Base-by-base conservation (phyloP, 2,888 invertebrate genomes). In the Pollenia labialis region DNA sequence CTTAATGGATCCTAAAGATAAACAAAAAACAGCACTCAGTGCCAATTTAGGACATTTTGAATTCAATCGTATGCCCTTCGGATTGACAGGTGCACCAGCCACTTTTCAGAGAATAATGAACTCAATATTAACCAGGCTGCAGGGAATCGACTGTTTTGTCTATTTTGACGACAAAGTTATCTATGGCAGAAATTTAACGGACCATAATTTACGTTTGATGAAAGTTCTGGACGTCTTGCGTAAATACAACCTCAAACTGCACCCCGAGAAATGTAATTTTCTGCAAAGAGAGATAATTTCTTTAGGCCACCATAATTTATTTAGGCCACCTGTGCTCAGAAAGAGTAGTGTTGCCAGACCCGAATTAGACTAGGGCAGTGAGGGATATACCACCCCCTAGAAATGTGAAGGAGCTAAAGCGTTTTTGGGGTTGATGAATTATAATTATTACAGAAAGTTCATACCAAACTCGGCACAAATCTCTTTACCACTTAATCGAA, bases 381-480 rank as follows among this genome's bases (percentile, higher is more conserved):
- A 52, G 2, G 4, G 52, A 52, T 4, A 2, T 52, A 1, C 18
- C 18, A 18, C 18, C 18, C 18, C 18, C 18, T 18, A 40, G 60
- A 40, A 32, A 60, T 60, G n/a, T 42, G 9, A 60, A 60, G 9
- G 40, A 60, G 9, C 40, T 60, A 12, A 52, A 52, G 52, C 52
- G 14, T 50, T 50, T 50, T 14, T 50, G 18, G 2, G 18, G 4
- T 7, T 40, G 18, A 32, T 62, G 3, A 62, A 62, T n/a, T 62
- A 62, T 44, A n/a, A n/a, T n/a, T 62, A 62, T 42, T 62, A 62
- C 42, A 42, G 44, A 11, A 62, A 44, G 12, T 44, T 44, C 11
- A 62, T 62, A 62, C 44, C 62, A 16, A 44, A 44, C 16, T 62
- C 42, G 9, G 14, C 42, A 3, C 0, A 44, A 42, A 62, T 62